A percentile compares a stretch with the other conserved stretches of the same genome.
phyloP scores from a whole-genome alignment of 1,140 invertebrate genomes.

The Nasonia giraulti region DNA sequence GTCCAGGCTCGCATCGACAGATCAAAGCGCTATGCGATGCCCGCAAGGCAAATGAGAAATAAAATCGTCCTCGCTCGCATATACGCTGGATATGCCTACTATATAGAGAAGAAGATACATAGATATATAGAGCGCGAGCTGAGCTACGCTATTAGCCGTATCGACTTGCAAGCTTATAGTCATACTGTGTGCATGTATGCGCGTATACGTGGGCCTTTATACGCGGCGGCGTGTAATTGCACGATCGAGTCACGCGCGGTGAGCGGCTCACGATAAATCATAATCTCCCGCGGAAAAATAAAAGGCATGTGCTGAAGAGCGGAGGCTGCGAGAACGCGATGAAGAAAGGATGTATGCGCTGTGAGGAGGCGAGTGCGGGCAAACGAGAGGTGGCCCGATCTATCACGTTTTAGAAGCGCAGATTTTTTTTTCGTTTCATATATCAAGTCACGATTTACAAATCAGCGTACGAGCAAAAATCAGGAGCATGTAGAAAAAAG shows the following conservation, averaged over 20 bases:
- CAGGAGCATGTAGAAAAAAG: not conserved
- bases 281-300: conserved; percentile 2
- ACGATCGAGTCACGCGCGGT: conserved; percentile 37
- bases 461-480: too few relatives aligned
- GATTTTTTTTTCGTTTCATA: too few relatives aligned
- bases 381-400: not conserved
- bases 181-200: not conserved
- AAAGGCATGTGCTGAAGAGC: not conserved
- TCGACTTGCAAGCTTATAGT: conserved; percentile 35
- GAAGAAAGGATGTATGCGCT: not conserved
- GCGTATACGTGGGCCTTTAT: not conserved
- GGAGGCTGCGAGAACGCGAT: not conserved
- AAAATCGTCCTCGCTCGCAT: conserved; percentile 18
- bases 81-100: not conserved
- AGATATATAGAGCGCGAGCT: not conserved
- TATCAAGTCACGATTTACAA: too few relatives aligned
- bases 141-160: conserved; percentile 38
- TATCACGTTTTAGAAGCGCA: not conserved
- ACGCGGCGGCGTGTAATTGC: conserved; percentile 43
- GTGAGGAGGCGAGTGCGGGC: not conserved
- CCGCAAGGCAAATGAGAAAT: conserved; percentile 46
- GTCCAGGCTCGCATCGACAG: not conserved
- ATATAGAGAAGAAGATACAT: not conserved
- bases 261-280: conserved; percentile 49
- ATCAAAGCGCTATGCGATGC: conserved; percentile 11